These are phyloP conservation scores for Cheirogaleus medius DNA, from an alignment of 2,113 vertebrate genomes.

Conservation along the genomic window DNA sequence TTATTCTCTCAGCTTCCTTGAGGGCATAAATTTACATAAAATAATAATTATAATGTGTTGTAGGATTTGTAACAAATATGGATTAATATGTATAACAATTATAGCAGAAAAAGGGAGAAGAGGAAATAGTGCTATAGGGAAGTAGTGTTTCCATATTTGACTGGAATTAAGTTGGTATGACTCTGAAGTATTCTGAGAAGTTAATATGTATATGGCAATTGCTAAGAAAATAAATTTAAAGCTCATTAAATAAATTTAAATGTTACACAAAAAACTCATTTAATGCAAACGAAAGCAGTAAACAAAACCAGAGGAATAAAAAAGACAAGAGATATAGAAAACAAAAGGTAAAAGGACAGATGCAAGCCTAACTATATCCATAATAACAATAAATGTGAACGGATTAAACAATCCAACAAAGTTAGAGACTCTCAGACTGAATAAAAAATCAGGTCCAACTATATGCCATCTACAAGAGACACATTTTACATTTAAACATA, in stretches of 20 bases:
- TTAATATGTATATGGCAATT: background rate
- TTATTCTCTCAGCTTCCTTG: background rate
- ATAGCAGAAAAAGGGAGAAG: background rate
- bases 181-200: background rate
- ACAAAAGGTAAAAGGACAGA: background rate
- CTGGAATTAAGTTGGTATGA: background rate
- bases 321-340: background rate
- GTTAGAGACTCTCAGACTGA: background rate
- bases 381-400: background rate
- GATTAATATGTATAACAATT: background rate
- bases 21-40: background rate
- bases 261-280: background rate
- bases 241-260: background rate
- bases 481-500: background rate
- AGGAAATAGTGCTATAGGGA: too few species aligned
- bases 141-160: background rate
- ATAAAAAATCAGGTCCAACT: background rate
- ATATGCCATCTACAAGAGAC: background rate
- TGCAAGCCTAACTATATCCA: background rate
- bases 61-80: background rate
- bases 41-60: background rate
- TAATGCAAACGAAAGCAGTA: background rate
- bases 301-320: background rate
- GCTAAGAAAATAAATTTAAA: background rate
- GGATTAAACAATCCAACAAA: background rate